Base-by-base conservation (phyloP, 2,888 invertebrate species). In the Allacma fusca region DNA sequence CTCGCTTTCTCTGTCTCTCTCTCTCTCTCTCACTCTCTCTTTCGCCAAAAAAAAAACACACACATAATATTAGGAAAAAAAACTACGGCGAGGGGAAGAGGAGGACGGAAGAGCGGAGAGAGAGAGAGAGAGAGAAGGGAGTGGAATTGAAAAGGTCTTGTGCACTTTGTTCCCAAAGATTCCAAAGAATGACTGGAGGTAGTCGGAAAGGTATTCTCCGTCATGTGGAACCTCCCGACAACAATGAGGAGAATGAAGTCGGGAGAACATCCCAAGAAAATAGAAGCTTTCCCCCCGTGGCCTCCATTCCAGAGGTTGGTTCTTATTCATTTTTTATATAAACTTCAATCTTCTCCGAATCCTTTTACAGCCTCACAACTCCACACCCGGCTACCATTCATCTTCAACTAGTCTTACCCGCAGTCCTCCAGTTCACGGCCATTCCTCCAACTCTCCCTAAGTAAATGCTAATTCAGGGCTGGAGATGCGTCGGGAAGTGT, bases 281-380 rank as follows among this genome's bases (percentile, higher is more conserved):
- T 43, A 64, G 50, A 57, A 34, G 29, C 26, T 64, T 43, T 34
- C 29, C 62, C 72, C 57, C 72, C 34, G 72, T 72, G 72, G 72
- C 59, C 72, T 72, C 72, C 50, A 72, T 74, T 74, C 40, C 64
- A 64, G 43, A 74, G 59, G 64, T 74, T 64, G 64, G 64, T 40
- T 64, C 34, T 74, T 34, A 67, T 67, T 34, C 67, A 67, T 67
- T 67, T 67, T 67, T 67, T 70, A 43, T 70, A 70, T 43, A 9
- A 43, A 70, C 70, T 70, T 44, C 26, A 70, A 70, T 70, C 70
- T 70, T 70, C 50, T 23, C 23, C 50, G 67, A 67, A 19, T 7
- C 67, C 29, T 13, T 67, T 67, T 67, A 24, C 40, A 40, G 40
- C 40, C 13, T 13, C 40, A 40, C 40, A 5, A 40, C 40, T 40